A percentile compares a stretch with the other conserved stretches of the same genome.
phyloP scores from a whole-genome alignment of 1,140 invertebrate genomes.

The Armadillidium nasatum region DNA sequence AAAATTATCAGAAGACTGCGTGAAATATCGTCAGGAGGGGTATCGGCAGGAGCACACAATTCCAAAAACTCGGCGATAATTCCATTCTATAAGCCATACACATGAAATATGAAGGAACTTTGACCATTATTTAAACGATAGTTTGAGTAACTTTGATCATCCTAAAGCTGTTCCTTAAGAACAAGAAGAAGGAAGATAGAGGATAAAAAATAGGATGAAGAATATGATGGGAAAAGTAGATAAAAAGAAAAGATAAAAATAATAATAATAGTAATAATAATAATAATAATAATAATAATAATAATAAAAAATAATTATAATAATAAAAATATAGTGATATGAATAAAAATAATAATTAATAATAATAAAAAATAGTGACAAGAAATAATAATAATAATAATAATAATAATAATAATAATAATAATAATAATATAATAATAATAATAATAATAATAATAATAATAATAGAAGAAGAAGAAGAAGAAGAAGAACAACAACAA shows the following conservation, averaged over 20 bases:
- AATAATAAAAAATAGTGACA: no score
- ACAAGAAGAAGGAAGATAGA: background rate
- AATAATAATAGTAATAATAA: background rate
- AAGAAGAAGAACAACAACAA: no score
- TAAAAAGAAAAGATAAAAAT: background rate
- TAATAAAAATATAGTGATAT: no score
- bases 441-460: no score
- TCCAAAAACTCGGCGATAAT: conserved; percentile 37
- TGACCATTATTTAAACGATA: conserved; percentile 42
- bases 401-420: no score
- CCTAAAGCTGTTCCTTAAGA: conserved; percentile 8
- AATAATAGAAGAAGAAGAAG: no score
- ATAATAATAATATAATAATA: no score
- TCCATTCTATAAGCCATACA: conserved; percentile 41
- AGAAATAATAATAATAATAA: no score
- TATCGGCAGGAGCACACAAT: conserved; percentile 36
- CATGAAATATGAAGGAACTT: conserved; percentile 42
- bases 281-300: no score
- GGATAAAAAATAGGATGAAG: background rate
- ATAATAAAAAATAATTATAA: no score
- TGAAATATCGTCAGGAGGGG: background rate
- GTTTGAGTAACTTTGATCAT: conserved; percentile 39
- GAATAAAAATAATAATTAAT: no score
- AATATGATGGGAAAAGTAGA: background rate
- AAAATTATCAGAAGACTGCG: conserved; percentile 7